Evolutionary conservation across 2,888 invertebrate species (phyloP).

Genomic region (Timema podura): DNA sequence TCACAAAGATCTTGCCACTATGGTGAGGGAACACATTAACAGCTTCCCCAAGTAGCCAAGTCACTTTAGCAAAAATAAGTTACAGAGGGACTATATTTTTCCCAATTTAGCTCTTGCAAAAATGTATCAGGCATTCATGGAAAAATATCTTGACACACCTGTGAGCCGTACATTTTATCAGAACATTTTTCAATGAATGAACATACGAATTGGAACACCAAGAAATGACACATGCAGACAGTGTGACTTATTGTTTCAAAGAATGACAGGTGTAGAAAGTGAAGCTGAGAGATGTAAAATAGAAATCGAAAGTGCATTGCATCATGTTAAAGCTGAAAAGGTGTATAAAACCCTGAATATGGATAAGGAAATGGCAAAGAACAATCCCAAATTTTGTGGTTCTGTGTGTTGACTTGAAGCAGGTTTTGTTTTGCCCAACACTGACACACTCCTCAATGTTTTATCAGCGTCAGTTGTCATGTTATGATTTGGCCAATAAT

Average conservation of each 20-base stretch:
- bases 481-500: not conserved
- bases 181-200: not conserved
- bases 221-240: conserved; percentile 6
- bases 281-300: not conserved
- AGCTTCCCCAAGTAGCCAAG: not conserved
- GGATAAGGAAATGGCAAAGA: not conserved
- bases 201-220: conserved; percentile 2
- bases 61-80: conserved; percentile 1
- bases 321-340: not conserved
- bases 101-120: conserved; percentile 9
- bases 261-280: not conserved
- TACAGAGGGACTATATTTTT: not conserved
- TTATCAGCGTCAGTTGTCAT: conserved; percentile 8
- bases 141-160: not conserved
- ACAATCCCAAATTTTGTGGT: not conserved
- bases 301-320: conserved; percentile 5
- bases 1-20: not conserved
- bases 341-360: not conserved
- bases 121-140: conserved; percentile 5
- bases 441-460: not conserved
- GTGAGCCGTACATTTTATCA: conserved; percentile 8
- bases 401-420: not conserved
- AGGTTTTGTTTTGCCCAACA: conserved; percentile 1
- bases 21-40: conserved; percentile 6
- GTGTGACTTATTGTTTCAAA: conserved; percentile 13